Evolutionary conservation across 2,888 invertebrate genomes (phyloP), one percentile per base, ranked within the genome.

Genomic region (Megastigmus dorsalis): DNA sequence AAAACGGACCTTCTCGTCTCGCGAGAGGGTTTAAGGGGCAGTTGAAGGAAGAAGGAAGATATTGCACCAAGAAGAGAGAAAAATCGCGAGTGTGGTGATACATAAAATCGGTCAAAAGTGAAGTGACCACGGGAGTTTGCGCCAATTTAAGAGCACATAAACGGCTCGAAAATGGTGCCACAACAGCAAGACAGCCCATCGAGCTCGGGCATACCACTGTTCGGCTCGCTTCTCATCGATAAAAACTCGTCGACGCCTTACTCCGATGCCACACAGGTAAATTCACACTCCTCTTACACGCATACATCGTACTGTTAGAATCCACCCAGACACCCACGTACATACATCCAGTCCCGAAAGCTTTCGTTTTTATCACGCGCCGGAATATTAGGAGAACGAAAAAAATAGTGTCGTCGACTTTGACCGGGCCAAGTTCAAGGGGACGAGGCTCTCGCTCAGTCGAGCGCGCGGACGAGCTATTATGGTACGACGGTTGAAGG

Each of bases 251-350:
- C 93, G 67, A 98, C 98, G 75, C 98, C 98, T 75, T 99, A 99
- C 90, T 96, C 97, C 86, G 98, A 99, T 91, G 98, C 98, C 78
- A 99, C 98, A 83, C 95, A 96, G 95, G 96, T 96, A 91, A 93
- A 92, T 90, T 41, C 43, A 83, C 95, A 96, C 95, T 96, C 96
- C 91, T 93, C 93, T 90, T 41, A 55, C 65, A 55, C 45, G 3
- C 36, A 62, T 30, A n/a, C 28, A 20, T 20, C 20, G 28, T 15
- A 18, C 28, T 13, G 6, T 7, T 54, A 13, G 38, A 18, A 5
- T 36, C 15, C 15, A 15, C 10, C 7, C 15, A 57, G 10, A 45
- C 6, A 30, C 43, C n/a, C 33, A 55, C 6, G 23, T 15, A n/a
- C n/a, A n/a, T n/a, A n/a, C n/a, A n/a, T n/a, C n/a, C n/a, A n/a